Evolutionary conservation across 2,888 invertebrate species (phyloP).

Genomic region (Drosophila neutralis): DNA sequence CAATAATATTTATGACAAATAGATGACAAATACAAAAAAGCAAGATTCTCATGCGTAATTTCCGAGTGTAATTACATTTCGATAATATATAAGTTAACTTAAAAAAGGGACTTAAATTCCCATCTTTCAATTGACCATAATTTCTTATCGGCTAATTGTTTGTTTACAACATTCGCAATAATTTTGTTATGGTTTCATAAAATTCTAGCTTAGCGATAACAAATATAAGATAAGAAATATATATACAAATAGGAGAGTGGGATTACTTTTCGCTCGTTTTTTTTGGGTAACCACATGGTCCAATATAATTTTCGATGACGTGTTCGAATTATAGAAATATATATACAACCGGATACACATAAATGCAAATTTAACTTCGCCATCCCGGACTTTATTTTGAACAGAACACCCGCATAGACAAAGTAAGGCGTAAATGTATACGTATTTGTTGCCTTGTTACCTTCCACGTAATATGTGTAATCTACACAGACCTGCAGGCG

Average conservation of each 20-base stretch:
- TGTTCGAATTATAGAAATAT: conserved; percentile 2
- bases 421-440: conserved; percentile 7
- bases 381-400: conserved; percentile 11
- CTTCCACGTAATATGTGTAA: conserved; percentile 40
- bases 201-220: conserved; percentile 3
- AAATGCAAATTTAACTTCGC: conserved; percentile 11
- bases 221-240: conserved; percentile 23
- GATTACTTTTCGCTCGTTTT: conserved; percentile 7
- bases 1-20: conserved; percentile 49
- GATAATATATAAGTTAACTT: conserved; percentile 12
- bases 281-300: conserved; percentile 32
- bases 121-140: conserved; percentile 35
- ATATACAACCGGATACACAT: conserved; percentile 3
- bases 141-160: conserved; percentile 72
- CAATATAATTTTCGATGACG: conserved; percentile 35
- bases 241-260: conserved; percentile 1
- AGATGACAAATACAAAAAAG: conserved; percentile 8
- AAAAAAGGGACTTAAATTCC: conserved; percentile 23
- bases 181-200: conserved; percentile 18
- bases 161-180: conserved; percentile 61
- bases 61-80: conserved; percentile 4
- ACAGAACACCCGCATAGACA: conserved; percentile 28
- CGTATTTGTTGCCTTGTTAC: conserved; percentile 23
- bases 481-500: conserved; percentile 33
- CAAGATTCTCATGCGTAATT: conserved; percentile 11